Base-by-base conservation (phyloP, 1,140 invertebrate genomes). In the Acromyrmex echinatior region DNA sequence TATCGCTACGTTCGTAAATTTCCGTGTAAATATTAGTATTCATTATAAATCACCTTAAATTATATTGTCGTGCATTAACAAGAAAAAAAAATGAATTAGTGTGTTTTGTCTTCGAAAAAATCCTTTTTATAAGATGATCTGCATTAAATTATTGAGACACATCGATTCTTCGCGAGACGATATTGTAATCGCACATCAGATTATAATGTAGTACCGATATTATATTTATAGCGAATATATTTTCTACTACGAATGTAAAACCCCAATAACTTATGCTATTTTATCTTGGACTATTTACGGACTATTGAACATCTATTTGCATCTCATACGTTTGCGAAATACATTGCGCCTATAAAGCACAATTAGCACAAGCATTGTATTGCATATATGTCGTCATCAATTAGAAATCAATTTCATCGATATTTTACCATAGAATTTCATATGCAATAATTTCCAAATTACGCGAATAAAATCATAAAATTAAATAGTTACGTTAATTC, bases 401-500 rank as follows among this genome's bases (percentile, higher is more conserved):
- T 81, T 70, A 81, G 49, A 2, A 56, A 6, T 35, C 31, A 81
- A 49, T 81, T 71, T 49, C 49, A 81, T 71, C 65, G 65, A 39
- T 5, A 49, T 45, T 71, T 49, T 16, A 81, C 56, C 53, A 39
- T 71, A 71, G 14, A 35, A 56, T 81, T 81, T 70, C 45, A 31
- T n/a, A 71, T 39, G 49, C 78, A 56, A 56, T 56, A 70, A 35
- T 81, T 81, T 81, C 31, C 31, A 71, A n/a, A 81, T 71, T 81
- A 51, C 14, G 12, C 49, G 9, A 80, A 56, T 56, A 25, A 79
- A 79, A 25, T 81, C 31, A 1, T 25, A 70, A 56, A 56, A 7
- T 25, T 81, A 39, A 70, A 80, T 35, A 2, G 0, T 18, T 71
- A 18, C 31, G 14, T 39, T 56, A 39, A 12, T 56, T 25, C 6